Evolutionary conservation across 2,888 invertebrate genomes (phyloP).

Genomic region (Abrostola triplasia): DNA sequence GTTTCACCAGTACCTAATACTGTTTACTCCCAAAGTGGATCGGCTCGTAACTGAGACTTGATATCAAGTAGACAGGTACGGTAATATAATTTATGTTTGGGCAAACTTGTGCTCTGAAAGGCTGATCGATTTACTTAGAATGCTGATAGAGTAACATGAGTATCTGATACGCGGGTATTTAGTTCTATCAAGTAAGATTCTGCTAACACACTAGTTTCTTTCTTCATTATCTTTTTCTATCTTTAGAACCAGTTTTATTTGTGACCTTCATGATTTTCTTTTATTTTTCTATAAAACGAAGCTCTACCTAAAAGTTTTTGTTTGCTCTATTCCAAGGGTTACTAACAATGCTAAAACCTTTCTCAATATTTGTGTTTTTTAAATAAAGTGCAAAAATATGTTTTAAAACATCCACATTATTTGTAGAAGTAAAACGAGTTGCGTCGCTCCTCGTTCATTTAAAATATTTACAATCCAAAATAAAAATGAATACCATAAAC

Average conservation of each 20-base stretch:
- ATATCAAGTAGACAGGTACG: slow-evolving; percentile 55
- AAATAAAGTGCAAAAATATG: slow-evolving; percentile 45
- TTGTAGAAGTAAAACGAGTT: slow-evolving; percentile 38
- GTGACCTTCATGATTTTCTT: neutral
- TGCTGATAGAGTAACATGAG: slow-evolving; percentile 27
- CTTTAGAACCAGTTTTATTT: slow-evolving; percentile 13
- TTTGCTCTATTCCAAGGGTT: neutral
- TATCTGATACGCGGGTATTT: slow-evolving; percentile 25
- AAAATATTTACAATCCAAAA: slow-evolving; percentile 42
- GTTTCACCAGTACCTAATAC: slow-evolving; percentile 52
- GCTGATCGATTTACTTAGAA: slow-evolving; percentile 59
- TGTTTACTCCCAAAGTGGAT: slow-evolving; percentile 53
- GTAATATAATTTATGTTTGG: slow-evolving; percentile 66
- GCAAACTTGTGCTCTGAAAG: slow-evolving; percentile 52
- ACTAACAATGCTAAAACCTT: neutral
- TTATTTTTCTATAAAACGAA: no score
- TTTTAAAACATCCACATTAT: slow-evolving; percentile 32
- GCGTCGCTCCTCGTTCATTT: slow-evolving; percentile 13
- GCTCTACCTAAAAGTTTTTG: no score
- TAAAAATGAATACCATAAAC: slow-evolving; percentile 33
- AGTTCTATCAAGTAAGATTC: slow-evolving; percentile 28
- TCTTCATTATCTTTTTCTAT: slow-evolving; percentile 4
- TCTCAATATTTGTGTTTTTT: slow-evolving; percentile 11
- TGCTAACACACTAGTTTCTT: slow-evolving; percentile 2
- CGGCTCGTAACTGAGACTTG: slow-evolving; percentile 51